These are phyloP conservation scores for Arizona elegans DNA, from an alignment of 2,113 vertebrate genomes.

Conservation along the genomic window DNA sequence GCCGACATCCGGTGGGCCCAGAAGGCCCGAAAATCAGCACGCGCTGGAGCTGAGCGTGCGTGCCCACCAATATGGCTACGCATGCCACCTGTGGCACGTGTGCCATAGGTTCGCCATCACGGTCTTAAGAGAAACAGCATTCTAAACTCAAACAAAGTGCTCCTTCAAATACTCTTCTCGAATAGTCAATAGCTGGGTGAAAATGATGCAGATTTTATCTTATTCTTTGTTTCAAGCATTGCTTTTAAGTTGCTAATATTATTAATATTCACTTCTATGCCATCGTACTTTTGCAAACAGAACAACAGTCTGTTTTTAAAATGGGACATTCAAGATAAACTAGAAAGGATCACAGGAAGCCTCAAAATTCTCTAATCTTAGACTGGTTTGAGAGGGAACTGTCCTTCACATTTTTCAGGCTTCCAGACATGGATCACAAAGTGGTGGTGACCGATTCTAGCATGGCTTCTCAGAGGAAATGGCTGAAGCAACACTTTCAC, in stretches of 20 bases:
- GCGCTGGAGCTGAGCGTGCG: too few species aligned
- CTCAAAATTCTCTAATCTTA: background rate
- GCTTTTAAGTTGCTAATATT: conserved; percentile 13
- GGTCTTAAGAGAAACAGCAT: conserved; percentile 25
- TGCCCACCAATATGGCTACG: too few species aligned
- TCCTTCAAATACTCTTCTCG: background rate
- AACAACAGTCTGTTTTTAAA: background rate
- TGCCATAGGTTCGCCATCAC: too few species aligned
- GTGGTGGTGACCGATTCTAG: background rate
- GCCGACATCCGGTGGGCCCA: too few species aligned
- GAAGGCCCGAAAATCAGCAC: too few species aligned
- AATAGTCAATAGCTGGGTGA: conserved; percentile 13
- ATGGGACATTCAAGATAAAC: background rate
- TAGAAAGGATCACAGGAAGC: background rate
- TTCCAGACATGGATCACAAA: background rate
- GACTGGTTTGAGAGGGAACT: background rate
- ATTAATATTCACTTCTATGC: background rate
- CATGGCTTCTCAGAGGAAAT: conserved; percentile 26
- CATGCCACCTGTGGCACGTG: too few species aligned
- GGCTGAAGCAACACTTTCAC: background rate
- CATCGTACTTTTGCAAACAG: background rate
- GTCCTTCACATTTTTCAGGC: background rate
- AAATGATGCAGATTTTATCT: conserved; percentile 18
- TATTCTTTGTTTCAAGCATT: conserved; percentile 12
- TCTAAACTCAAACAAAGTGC: conserved; percentile 12